phyloP scores from a whole-genome alignment of 2,888 invertebrate species.

The Neoitamus cyanurus region DNA sequence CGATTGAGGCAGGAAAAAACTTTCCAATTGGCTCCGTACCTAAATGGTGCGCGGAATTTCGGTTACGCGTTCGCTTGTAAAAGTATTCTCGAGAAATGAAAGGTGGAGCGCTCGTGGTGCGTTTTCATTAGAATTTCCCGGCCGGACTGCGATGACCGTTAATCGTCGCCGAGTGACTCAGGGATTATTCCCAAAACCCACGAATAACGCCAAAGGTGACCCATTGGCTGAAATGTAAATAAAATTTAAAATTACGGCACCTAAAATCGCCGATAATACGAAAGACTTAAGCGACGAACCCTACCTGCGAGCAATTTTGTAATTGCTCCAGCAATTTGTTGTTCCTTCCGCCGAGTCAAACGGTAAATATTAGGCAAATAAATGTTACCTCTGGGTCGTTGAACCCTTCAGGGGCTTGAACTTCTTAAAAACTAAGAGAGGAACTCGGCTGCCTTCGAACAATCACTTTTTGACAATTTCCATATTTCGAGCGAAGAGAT shows the following conservation, averaged over 20 bases:
- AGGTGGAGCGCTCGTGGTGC: conserved; percentile 30
- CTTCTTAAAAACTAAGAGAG: neutral
- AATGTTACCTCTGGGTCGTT: neutral
- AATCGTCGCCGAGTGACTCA: neutral
- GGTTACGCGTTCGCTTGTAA: conserved; percentile 48
- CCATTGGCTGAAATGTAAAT: neutral
- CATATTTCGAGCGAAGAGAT: neutral
- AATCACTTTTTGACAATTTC: conserved; percentile 12
- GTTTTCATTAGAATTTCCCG: conserved; percentile 49
- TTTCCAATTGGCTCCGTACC: conserved; percentile 48
- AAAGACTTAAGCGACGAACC: conserved; percentile 46
- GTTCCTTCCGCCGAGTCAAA: neutral
- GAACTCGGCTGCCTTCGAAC: neutral
- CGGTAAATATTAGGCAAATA: conserved; percentile 33
- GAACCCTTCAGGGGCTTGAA: conserved; percentile 3
- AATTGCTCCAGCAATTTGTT: neutral
- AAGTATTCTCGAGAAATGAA: conserved; percentile 49
- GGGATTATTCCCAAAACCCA: neutral
- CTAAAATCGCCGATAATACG: neutral
- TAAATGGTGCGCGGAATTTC: conserved; percentile 50
- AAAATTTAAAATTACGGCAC: neutral
- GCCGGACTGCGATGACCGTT: neutral
- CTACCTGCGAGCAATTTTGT: neutral
- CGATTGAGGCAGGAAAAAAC: conserved; percentile 44
- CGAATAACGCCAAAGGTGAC: neutral